A percentile compares a stretch with the other conserved stretches of the same genome.
These are phyloP conservation scores for Sula dactylatra DNA, from an alignment of 2,113 vertebrate genomes.

Conservation along the genomic window DNA sequence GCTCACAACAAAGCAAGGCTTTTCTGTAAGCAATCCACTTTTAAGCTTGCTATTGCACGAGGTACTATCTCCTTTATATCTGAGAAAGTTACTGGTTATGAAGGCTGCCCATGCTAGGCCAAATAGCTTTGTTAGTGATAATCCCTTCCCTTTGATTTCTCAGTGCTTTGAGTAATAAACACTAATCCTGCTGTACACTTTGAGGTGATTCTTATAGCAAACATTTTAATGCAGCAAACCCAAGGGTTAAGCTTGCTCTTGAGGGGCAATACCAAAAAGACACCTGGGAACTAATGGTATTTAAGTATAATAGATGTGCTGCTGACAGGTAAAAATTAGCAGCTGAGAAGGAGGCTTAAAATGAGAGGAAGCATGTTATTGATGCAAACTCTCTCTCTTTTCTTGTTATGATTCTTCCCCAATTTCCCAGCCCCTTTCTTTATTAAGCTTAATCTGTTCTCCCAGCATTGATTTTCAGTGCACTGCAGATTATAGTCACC, in stretches of 20 bases:
- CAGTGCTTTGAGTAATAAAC: neutral
- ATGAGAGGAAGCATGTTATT: neutral
- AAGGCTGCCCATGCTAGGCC: neutral
- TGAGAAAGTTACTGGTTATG: neutral
- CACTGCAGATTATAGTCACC: neutral
- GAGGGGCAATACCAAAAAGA: neutral
- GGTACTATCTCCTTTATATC: neutral
- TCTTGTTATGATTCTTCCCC: neutral
- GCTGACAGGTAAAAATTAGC: neutral
- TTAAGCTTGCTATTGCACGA: neutral
- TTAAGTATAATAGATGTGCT: neutral
- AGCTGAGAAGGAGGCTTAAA: neutral
- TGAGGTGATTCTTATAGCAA: neutral
- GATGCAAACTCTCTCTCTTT: neutral
- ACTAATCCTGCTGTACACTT: neutral
- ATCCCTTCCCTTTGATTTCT: slow-evolving; percentile 15
- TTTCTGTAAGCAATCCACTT: neutral
- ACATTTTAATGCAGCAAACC: neutral
- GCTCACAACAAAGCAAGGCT: neutral
- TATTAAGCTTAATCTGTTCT: neutral
- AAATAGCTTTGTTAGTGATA: neutral
- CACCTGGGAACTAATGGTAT: neutral
- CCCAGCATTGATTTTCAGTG: neutral
- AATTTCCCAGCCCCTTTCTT: neutral
- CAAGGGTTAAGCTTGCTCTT: neutral